These are phyloP conservation scores for Nesoenas mayeri DNA, from an alignment of 2,113 vertebrate genomes.

Conservation along the genomic window DNA sequence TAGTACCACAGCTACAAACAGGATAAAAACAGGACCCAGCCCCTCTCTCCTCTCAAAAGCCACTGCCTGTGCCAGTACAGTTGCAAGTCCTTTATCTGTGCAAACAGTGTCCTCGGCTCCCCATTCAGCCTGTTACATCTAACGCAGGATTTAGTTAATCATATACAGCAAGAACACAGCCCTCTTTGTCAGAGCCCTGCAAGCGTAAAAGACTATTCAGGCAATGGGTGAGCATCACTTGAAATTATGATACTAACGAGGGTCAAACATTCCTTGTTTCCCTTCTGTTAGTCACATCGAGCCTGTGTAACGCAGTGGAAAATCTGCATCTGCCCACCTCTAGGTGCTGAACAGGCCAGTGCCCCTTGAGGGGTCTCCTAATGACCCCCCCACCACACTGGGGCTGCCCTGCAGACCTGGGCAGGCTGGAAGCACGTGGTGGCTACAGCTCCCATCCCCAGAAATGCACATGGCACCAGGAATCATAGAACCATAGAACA, in stretches of 20 bases:
- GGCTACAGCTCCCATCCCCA: not conserved
- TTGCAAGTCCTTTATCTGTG: not conserved
- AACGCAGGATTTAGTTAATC: conserved; percentile 24
- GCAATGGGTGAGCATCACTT: not conserved
- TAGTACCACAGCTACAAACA: not conserved
- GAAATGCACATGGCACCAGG: not conserved
- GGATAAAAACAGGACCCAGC: not conserved
- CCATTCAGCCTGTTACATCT: not conserved
- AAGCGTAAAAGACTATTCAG: not conserved
- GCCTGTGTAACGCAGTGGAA: not conserved
- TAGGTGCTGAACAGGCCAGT: not conserved
- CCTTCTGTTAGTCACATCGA: not conserved
- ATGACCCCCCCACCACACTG: fast-evolving
- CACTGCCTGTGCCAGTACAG: not conserved
- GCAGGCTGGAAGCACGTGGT: not conserved
- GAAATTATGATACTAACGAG: not conserved
- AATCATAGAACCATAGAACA: no score
- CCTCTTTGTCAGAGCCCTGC: conserved; percentile 11
- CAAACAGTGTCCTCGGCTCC: not conserved
- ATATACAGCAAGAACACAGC: conserved; percentile 16
- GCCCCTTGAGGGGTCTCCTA: not conserved
- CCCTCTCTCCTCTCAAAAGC: not conserved
- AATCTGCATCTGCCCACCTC: not conserved
- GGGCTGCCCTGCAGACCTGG: not conserved
- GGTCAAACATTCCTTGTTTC: not conserved